phyloP scores from a whole-genome alignment of 1,140 invertebrate genomes.

The Myzus persicae region DNA sequence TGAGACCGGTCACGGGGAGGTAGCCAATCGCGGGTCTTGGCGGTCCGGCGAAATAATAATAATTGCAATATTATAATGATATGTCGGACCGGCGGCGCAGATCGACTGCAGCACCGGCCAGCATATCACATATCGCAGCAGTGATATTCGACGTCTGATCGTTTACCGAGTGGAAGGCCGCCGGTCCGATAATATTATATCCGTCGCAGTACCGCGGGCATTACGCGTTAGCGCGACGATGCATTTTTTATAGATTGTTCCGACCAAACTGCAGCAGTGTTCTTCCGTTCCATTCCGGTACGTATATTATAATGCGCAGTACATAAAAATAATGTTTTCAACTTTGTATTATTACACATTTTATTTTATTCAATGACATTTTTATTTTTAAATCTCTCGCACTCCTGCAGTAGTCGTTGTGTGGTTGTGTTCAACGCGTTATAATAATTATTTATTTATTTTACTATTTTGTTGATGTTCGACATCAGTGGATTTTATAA shows the following conservation, averaged over 20 bases:
- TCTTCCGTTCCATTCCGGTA: not conserved
- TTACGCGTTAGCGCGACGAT: not conserved
- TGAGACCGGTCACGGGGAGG: conserved; percentile 18
- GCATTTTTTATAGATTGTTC: not conserved
- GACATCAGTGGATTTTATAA: too few relatives aligned
- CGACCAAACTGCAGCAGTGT: not conserved
- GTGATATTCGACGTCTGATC: conserved; percentile 31
- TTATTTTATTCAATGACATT: not conserved
- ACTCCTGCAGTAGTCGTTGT: not conserved
- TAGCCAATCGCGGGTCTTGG: conserved; percentile 14
- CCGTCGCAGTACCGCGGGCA: not conserved
- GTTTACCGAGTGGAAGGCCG: conserved; percentile 25
- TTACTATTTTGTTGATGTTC: not conserved
- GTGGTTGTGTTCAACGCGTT: not conserved
- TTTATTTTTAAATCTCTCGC: not conserved
- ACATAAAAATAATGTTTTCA: not conserved
- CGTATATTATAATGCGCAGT: not conserved
- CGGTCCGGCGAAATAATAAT: not conserved
- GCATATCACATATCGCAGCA: not conserved
- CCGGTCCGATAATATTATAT: not conserved
- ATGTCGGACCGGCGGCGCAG: not conserved
- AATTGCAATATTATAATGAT: not conserved
- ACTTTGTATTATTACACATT: not conserved
- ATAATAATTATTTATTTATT: not conserved
- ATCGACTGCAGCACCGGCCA: not conserved